phyloP scores from a whole-genome alignment of 35 echinoderm and acorn worm species.

The Stichopus chloronotus region DNA sequence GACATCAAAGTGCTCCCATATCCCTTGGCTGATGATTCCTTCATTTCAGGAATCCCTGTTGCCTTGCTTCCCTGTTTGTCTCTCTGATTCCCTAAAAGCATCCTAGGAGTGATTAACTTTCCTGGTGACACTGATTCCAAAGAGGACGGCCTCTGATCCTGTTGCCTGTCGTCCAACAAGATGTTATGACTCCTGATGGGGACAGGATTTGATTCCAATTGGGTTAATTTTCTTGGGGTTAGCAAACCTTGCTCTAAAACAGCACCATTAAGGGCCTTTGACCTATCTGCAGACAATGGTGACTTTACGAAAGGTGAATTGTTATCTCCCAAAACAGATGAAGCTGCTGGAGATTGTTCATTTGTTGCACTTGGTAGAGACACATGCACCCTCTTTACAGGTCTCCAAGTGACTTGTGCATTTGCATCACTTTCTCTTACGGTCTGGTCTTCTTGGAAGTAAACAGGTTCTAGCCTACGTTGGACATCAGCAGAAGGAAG shows the following conservation, averaged over 20 bases:
- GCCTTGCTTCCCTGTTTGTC: background rate
- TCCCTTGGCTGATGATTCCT: background rate
- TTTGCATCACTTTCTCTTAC: background rate
- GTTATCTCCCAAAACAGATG: background rate
- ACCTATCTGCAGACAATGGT: background rate
- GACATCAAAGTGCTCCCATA: background rate
- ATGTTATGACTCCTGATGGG: background rate
- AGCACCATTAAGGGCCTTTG: background rate
- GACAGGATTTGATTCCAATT: background rate
- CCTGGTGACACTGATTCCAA: background rate
- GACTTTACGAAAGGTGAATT: background rate
- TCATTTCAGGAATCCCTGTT: background rate
- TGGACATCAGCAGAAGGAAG: background rate
- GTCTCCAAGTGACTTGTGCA: slow-evolving; percentile 24
- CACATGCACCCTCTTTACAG: slow-evolving; percentile 13
- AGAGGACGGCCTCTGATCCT: background rate
- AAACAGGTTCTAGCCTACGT: background rate
- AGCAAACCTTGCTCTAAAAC: slow-evolving; percentile 20
- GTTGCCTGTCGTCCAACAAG: background rate
- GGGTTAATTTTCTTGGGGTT: slow-evolving; percentile 41
- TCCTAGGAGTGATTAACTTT: slow-evolving; percentile 24
- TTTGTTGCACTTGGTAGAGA: slow-evolving; percentile 36
- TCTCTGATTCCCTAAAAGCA: background rate
- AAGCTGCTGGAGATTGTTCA: slow-evolving; percentile 26
- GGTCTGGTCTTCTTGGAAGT: background rate